Evolutionary conservation across 2,113 vertebrate species (phyloP), one percentile per base, ranked within the genome.

Genomic region (Recurvirostra avosetta): DNA sequence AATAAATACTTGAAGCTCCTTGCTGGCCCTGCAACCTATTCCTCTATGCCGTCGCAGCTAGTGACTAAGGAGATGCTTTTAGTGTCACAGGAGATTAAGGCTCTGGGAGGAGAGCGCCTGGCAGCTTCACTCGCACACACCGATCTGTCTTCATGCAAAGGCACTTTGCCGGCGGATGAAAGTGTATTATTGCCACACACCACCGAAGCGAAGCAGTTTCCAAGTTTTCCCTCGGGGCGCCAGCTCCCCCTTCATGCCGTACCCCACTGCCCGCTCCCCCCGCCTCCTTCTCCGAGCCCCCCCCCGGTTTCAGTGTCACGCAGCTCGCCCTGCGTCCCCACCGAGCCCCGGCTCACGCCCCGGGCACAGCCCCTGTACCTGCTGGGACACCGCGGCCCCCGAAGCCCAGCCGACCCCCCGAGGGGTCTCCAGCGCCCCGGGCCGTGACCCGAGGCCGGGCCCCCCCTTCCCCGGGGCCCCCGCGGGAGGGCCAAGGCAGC

Each of bases 51-150:
- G 53, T 50, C 52, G 45, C 78, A 75, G 72, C 43, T 19, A 76
- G 86, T n/a, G 94, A 78, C 85, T 74, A 68, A 55, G 55, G 82
- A 77, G 74, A 94, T 66, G 94, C 79, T 92, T 80, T 95, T 43
- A 82, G 83, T 82, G 81, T 61, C 90, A 94, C 53, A 49, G 59
- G 76, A 88, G 86, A 96, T 67, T 53, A 94, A 91, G 84, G 82
- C 71, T 91, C 66, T 36, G 78, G 47, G 49, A 93, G 62, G 25
- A 90, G 81, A 84, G 85, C 2, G 83, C 90, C 92, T 55, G 53
- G 81, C 73, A 94, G 84, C 92, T 68, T 63, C 61, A 53, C 90
- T 47, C 86, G 59, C 70, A 12, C 81, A 15, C 63, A 41, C 89
- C 10, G 32, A 36, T n/a, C 84, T 7, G 58, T 38, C 84, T 67